Evolutionary conservation across 1,140 invertebrate species (phyloP).

Genomic region (Rhyzopertha dominica): DNA sequence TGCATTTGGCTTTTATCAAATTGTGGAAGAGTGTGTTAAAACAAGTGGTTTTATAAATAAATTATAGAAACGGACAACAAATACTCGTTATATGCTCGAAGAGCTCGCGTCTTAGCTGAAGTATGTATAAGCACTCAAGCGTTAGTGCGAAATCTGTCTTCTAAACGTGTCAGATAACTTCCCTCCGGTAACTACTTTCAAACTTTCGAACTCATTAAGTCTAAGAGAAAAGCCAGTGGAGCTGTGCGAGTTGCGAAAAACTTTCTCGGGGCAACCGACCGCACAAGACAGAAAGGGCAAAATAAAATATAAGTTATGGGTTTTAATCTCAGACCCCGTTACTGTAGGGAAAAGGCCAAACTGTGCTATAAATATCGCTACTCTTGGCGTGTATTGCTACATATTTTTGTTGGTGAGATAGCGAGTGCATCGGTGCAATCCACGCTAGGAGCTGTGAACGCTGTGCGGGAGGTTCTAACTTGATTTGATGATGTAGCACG

Average conservation of each 20-base stretch:
- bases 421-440: slow-evolving; percentile 25
- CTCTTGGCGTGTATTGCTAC: slow-evolving; percentile 31
- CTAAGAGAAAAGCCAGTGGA: slow-evolving; percentile 28
- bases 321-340: slow-evolving; percentile 34
- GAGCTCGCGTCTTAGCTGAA: too few relatives aligned
- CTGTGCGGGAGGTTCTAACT: too few relatives aligned
- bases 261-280: slow-evolving; percentile 15
- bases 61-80: too few relatives aligned
- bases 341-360: slow-evolving; percentile 33
- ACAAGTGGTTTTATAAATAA: too few relatives aligned
- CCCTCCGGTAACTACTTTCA: slow-evolving; percentile 24
- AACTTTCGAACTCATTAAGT: slow-evolving; percentile 33
- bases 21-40: too few relatives aligned
- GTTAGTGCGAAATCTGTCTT: too few relatives aligned
- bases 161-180: too few relatives aligned
- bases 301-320: slow-evolving; percentile 40
- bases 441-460: too few relatives aligned
- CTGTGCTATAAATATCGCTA: slow-evolving; percentile 35
- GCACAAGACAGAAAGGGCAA: slow-evolving; percentile 23
- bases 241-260: slow-evolving; percentile 21
- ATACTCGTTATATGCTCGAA: too few relatives aligned
- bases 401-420: slow-evolving; percentile 38
- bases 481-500: too few relatives aligned
- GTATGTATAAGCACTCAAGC: too few relatives aligned
- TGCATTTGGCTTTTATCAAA: too few relatives aligned